phyloP scores from a whole-genome alignment of 92 coral and sea anemone species.

The Porites divaricata region DNA sequence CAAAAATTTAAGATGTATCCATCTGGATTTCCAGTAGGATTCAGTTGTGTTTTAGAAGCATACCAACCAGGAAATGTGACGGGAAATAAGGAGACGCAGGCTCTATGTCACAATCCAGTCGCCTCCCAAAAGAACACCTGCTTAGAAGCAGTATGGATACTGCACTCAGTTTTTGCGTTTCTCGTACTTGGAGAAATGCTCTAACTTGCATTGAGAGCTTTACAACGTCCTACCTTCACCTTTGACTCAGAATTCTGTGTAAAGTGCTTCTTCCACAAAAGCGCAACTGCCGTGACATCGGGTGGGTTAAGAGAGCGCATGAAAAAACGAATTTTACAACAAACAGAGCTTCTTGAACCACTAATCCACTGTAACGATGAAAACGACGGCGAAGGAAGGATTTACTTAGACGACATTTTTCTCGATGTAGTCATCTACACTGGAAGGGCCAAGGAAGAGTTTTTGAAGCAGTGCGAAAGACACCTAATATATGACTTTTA shows the following conservation, averaged over 20 bases:
- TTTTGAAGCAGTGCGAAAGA: conserved; percentile 21
- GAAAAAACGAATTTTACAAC: conserved; percentile 22
- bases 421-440: conserved; percentile 21
- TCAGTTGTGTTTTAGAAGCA: conserved; percentile 26
- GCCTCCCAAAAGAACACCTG: conserved; percentile 48
- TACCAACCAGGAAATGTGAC: not conserved
- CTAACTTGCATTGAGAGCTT: conserved; percentile 29
- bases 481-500: conserved; percentile 20
- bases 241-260: conserved; percentile 49
- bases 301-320: not conserved
- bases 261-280: conserved; percentile 35
- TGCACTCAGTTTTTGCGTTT: conserved; percentile 19
- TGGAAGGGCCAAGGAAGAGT: conserved; percentile 25
- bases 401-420: conserved; percentile 16
- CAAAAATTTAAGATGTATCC: conserved; percentile 36
- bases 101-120: conserved; percentile 48
- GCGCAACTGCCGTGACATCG: conserved; percentile 3
- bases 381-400: not conserved
- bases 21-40: conserved; percentile 31
- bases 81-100: not conserved
- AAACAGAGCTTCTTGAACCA: conserved; percentile 41
- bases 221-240: conserved; percentile 1
- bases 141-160: not conserved
- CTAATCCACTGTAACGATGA: conserved; percentile 30
- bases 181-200: conserved; percentile 37